phyloP scores from a whole-genome alignment of 1,140 invertebrate genomes.

The Steinernema feltiae region DNA sequence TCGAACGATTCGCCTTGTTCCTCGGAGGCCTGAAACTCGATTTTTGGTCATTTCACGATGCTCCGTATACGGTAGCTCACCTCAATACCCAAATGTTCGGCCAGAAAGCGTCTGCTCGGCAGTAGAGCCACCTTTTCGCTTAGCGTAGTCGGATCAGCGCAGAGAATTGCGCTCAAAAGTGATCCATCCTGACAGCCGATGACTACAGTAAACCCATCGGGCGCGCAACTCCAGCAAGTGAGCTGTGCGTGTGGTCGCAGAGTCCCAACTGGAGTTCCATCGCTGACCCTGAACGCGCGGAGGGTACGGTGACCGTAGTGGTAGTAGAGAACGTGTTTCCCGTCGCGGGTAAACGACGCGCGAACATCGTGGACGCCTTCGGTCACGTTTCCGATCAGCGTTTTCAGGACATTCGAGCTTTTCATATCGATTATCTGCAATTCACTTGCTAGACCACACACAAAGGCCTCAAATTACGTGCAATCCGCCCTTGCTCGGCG shows the following conservation, averaged over 20 bases:
- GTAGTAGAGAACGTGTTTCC: slow-evolving; percentile 92
- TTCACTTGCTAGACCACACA: not conserved
- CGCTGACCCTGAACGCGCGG: slow-evolving; percentile 35
- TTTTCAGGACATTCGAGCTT: slow-evolving; percentile 72
- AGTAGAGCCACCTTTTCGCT: slow-evolving; percentile 31
- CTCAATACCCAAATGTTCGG: slow-evolving; percentile 44
- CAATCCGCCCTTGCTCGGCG: slow-evolving; percentile 81
- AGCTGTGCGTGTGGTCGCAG: slow-evolving; percentile 44
- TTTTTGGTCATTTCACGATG: not conserved
- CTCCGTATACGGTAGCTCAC: slow-evolving; percentile 12
- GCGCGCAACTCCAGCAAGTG: slow-evolving; percentile 36
- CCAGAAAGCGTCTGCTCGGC: slow-evolving; percentile 43
- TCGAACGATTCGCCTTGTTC: slow-evolving; percentile 26
- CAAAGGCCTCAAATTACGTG: slow-evolving; percentile 62
- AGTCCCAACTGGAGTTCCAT: slow-evolving; percentile 39
- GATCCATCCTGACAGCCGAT: slow-evolving; percentile 48
- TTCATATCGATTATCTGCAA: slow-evolving; percentile 71
- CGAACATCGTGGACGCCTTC: slow-evolving; percentile 94
- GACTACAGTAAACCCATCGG: slow-evolving; percentile 38
- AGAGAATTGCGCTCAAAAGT: slow-evolving; percentile 39
- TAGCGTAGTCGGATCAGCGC: slow-evolving; percentile 34
- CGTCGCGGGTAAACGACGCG: slow-evolving; percentile 83
- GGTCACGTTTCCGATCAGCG: slow-evolving; percentile 76
- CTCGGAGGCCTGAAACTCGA: slow-evolving; percentile 15
- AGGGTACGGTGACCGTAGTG: slow-evolving; percentile 76